These are phyloP conservation scores for Folsomia candida DNA, from an alignment of 2,888 invertebrate genomes.

Conservation along the genomic window DNA sequence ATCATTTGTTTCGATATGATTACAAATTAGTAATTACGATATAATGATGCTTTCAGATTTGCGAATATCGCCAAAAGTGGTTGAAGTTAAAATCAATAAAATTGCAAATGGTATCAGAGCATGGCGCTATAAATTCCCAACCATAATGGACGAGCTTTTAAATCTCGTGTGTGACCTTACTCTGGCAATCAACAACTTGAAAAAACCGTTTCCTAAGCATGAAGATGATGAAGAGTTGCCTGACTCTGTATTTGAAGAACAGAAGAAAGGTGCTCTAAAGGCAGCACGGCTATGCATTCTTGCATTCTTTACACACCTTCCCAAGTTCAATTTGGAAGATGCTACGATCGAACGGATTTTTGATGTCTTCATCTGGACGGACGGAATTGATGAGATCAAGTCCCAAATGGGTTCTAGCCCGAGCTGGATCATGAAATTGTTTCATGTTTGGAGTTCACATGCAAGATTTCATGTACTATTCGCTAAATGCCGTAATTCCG, in stretches of 20 bases:
- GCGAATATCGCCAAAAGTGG: slow-evolving; percentile 32
- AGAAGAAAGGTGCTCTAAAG: slow-evolving; percentile 38
- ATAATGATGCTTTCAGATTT: not conserved
- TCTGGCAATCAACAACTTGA: slow-evolving; percentile 11
- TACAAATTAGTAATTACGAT: not conserved
- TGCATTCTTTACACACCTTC: slow-evolving; percentile 76
- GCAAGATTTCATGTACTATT: slow-evolving; percentile 57
- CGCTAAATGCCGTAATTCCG: slow-evolving; percentile 24
- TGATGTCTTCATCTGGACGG: slow-evolving; percentile 75
- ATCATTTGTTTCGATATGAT: not conserved
- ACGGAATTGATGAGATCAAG: slow-evolving; percentile 57
- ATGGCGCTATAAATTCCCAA: slow-evolving; percentile 41
- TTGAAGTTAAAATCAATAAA: slow-evolving; percentile 42
- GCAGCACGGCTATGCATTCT: slow-evolving; percentile 55
- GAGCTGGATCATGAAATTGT: slow-evolving; percentile 66
- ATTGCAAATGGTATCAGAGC: slow-evolving; percentile 34
- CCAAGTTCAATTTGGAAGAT: slow-evolving; percentile 69
- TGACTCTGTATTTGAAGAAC: slow-evolving; percentile 37
- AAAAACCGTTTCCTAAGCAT: slow-evolving; percentile 26
- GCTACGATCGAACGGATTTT: slow-evolving; percentile 73
- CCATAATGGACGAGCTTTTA: slow-evolving; percentile 32
- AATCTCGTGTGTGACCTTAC: slow-evolving; percentile 32
- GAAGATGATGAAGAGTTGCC: slow-evolving; percentile 32
- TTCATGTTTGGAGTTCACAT: slow-evolving; percentile 75
- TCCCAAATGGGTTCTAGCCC: slow-evolving; percentile 28